Percentiles rank a stretch among this genome's conserved stretches.
Evolutionary conservation across 2,888 invertebrate genomes (phyloP).

Genomic region (Anthophora plumipes): DNA sequence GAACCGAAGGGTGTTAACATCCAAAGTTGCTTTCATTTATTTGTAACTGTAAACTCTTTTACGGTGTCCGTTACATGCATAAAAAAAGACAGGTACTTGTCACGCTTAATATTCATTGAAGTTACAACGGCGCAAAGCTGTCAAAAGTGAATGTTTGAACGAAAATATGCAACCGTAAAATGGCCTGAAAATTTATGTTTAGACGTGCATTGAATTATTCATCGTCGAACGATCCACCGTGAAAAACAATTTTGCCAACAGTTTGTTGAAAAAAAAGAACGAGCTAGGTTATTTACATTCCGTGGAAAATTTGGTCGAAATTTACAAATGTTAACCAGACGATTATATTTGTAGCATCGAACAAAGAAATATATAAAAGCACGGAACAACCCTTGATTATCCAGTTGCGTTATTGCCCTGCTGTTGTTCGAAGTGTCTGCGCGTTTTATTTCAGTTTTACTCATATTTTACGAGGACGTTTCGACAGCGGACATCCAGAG

Average conservation of each 20-base stretch:
- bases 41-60: neutral
- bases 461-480: constrained; percentile 44
- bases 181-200: neutral
- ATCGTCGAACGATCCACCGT: neutral
- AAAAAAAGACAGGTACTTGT: neutral
- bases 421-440: neutral
- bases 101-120: neutral
- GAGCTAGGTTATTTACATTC: neutral
- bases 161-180: neutral
- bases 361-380: constrained; percentile 14
- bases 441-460: constrained; percentile 49
- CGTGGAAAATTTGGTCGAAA: neutral
- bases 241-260: neutral
- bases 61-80: neutral
- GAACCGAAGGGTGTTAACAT: neutral
- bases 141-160: neutral
- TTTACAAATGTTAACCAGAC: neutral
- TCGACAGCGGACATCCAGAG: constrained; percentile 1
- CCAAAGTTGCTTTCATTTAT: neutral
- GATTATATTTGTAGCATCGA: constrained; percentile 7
- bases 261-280: neutral
- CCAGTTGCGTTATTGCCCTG: constrained; percentile 29
- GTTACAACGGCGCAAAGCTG: neutral
- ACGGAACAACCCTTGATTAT: constrained; percentile 29
- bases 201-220: constrained; percentile 5